phyloP scores from a whole-genome alignment of 2,888 invertebrate genomes.

The Saturnia pavonia region DNA sequence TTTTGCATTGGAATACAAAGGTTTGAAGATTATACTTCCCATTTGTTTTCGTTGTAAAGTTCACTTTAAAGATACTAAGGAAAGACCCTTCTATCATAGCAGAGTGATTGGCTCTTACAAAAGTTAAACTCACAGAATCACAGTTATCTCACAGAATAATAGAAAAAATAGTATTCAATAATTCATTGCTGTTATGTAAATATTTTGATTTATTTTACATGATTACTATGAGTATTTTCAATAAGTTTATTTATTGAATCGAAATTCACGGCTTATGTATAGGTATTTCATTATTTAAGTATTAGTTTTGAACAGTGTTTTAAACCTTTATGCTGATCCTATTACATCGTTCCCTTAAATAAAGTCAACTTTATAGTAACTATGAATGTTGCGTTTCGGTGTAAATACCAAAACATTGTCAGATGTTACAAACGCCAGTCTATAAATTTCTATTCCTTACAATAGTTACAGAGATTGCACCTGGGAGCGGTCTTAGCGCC shows the following conservation, averaged over 20 bases:
- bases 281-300: neutral
- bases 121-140: too few species aligned
- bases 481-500: constrained; percentile 68
- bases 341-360: neutral
- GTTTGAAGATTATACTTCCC: neutral
- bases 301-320: neutral
- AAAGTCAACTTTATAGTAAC: neutral
- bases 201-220: too few species aligned
- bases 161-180: too few species aligned
- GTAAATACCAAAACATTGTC: constrained; percentile 34
- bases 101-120: too few species aligned
- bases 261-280: too few species aligned
- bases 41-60: neutral
- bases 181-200: too few species aligned
- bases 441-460: constrained; percentile 74
- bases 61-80: neutral
- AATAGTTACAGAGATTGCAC: constrained; percentile 74
- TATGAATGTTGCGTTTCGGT: constrained; percentile 35
- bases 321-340: neutral
- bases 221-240: too few species aligned
- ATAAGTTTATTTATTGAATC: too few species aligned
- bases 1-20: neutral
- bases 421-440: constrained; percentile 49
- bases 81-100: neutral
- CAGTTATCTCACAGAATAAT: too few species aligned